Evolutionary conservation across 2,797 vertebrate genomes (phyloP), one percentile per base, ranked within the genome.

Genomic region (Australoheros facetus): DNA sequence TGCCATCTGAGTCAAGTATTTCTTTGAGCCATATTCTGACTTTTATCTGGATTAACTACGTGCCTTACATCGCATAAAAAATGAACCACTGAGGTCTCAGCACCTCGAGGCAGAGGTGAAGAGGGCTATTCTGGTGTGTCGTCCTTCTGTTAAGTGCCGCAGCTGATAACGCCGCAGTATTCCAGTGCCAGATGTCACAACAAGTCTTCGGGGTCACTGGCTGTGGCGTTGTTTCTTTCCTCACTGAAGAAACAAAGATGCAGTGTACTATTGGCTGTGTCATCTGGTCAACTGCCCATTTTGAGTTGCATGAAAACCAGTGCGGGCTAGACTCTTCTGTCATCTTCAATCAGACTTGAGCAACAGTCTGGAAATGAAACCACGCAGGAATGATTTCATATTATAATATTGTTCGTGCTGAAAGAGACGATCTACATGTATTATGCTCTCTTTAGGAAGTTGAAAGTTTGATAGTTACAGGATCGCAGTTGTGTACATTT

Each of bases 211-310:
- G 85, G 91, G 90, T 90, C 89, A 81, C 85, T 90, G 58, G 85
- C 81, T 77, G 82, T 77, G 86, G 90, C 75, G 84, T 89, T 85
- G 89, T 90, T 73, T 77, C 90, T 91, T 89, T 86, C 79, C 87
- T 91, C 89, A 2, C 89, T 85, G 82, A 74, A 92, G 90, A 88
- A 91, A 95, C 94, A 94, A 94, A 92, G 92, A 94, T 92, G 87
- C 86, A 88, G 82, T 93, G 89, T 94, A 80, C 91, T 91, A 84
- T 92, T 92, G 91, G 89, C 94, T 82, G 92, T 93, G 92, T 93
- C 85, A 82, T 91, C 90, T 94, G 94, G 93, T 86, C 78, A 39
- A 54, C 64, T 80, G 94, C 94, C 94, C 89, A 51, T 60, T 84
- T 77, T 19, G 58, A 87, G 85, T 78, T 66, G 77, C 60, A 59